These are phyloP conservation scores for Dendropsophus ebraccatus DNA, from an alignment of 2,113 vertebrate species.

Conservation along the genomic window DNA sequence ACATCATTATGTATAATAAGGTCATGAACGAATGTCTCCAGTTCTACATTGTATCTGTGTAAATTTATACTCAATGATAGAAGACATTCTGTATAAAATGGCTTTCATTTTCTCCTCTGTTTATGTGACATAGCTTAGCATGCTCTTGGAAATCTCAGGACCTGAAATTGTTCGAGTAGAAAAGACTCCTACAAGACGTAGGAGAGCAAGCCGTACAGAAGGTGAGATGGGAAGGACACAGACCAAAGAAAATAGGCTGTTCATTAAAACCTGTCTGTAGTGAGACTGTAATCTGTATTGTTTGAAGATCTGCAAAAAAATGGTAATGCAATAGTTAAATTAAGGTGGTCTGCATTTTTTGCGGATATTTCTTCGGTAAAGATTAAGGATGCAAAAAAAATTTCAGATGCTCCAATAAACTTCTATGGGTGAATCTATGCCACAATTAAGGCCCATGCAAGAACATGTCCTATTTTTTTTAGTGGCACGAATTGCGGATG, in stretches of 20 bases:
- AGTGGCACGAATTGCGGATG: too few relatives aligned
- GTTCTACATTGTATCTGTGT: neutral
- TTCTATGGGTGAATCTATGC: too few relatives aligned
- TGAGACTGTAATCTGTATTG: too few relatives aligned
- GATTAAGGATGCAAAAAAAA: neutral
- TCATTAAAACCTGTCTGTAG: too few relatives aligned
- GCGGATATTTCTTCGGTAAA: neutral
- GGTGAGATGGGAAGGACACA: conserved; percentile 2
- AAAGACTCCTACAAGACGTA: conserved; percentile 51
- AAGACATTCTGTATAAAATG: neutral
- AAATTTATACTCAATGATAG: too few relatives aligned
- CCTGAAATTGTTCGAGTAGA: conserved; percentile 56
- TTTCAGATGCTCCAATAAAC: too few relatives aligned
- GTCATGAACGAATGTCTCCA: neutral
- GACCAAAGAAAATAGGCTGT: neutral
- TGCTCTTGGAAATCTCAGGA: conserved; percentile 62
- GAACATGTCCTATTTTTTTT: too few relatives aligned
- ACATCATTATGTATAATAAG: too few relatives aligned
- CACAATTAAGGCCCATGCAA: too few relatives aligned
- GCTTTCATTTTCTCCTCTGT: neutral
- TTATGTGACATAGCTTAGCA: conserved; percentile 63
- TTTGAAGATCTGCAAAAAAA: too few relatives aligned
- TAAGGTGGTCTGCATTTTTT: too few relatives aligned
- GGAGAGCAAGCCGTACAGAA: conserved; percentile 44
- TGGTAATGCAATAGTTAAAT: too few relatives aligned